phyloP scores from a whole-genome alignment of 2,797 vertebrate species.

The Muscicapa comitata region DNA sequence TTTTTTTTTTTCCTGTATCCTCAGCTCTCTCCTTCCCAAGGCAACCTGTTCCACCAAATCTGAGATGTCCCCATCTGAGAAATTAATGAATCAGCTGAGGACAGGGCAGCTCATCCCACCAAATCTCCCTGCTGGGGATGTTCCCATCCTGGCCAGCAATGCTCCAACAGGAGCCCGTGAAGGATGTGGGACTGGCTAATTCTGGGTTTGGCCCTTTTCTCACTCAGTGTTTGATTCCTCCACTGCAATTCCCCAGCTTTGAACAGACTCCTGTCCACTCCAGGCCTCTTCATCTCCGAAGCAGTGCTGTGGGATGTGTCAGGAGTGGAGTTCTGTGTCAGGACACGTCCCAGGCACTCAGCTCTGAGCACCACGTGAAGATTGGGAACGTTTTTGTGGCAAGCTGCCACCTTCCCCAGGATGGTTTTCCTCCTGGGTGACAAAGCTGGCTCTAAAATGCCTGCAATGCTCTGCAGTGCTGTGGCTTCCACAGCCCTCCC shows the following conservation, averaged over 20 bases:
- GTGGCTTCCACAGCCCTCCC: not conserved
- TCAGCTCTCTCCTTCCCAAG: not conserved
- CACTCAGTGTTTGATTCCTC: accelerated
- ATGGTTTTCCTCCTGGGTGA: constrained; percentile 13
- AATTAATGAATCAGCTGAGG: accelerated
- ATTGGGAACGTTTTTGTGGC: constrained; percentile 25
- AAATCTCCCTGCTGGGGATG: not conserved
- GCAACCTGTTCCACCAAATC: not conserved
- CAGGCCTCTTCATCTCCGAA: not conserved
- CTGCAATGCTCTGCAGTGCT: not conserved
- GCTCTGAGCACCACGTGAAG: not conserved
- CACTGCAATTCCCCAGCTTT: accelerated
- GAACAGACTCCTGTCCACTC: not conserved
- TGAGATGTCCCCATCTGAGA: not conserved
- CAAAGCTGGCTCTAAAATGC: not conserved
- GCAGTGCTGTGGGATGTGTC: accelerated
- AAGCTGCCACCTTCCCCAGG: not conserved
- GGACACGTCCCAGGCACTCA: not conserved
- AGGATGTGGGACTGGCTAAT: accelerated
- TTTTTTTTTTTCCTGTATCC: not conserved
- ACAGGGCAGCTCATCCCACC: not conserved
- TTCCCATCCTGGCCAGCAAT: accelerated
- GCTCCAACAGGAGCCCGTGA: accelerated
- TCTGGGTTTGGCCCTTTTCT: not conserved
- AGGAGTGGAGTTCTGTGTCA: not conserved